Conservation (phyloP, 2,113 vertebrate genomes). For the Lutjanus erythropterus region DNA sequence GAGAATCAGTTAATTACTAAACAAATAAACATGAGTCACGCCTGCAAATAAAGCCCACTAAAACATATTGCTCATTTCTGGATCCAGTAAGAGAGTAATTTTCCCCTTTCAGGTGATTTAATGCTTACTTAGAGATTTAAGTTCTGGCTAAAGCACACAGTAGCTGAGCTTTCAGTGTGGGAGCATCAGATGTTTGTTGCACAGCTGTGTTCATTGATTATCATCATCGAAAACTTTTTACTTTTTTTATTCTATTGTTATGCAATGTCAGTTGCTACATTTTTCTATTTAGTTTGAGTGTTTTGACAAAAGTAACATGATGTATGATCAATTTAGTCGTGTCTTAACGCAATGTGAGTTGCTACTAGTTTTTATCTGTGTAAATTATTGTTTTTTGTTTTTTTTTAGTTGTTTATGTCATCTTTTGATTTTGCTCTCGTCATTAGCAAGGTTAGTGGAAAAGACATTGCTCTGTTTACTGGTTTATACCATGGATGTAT, state of each 20-base stretch:
- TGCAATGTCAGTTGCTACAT: neutral
- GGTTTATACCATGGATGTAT: no score
- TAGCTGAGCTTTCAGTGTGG: neutral
- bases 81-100: neutral
- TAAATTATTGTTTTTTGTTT: neutral
- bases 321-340: neutral
- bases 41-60: slow-evolving; percentile 2
- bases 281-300: neutral
- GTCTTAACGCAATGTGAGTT: neutral
- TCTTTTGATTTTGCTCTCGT: neutral
- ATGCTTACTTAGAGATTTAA: neutral
- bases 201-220: neutral
- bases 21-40: slow-evolving; percentile 8
- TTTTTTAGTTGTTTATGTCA: neutral
- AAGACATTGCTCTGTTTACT: neutral
- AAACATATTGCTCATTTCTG: slow-evolving; percentile 14
- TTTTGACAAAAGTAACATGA: neutral
- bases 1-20: neutral
- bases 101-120: neutral
- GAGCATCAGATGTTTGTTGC: neutral
- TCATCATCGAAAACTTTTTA: no score
- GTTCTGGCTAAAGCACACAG: neutral
- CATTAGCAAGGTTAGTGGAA: neutral
- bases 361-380: neutral
- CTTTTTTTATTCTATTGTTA: neutral